Evolutionary conservation across 2,797 vertebrate genomes (phyloP).

Genomic region (Discoglossus pictus): DNA sequence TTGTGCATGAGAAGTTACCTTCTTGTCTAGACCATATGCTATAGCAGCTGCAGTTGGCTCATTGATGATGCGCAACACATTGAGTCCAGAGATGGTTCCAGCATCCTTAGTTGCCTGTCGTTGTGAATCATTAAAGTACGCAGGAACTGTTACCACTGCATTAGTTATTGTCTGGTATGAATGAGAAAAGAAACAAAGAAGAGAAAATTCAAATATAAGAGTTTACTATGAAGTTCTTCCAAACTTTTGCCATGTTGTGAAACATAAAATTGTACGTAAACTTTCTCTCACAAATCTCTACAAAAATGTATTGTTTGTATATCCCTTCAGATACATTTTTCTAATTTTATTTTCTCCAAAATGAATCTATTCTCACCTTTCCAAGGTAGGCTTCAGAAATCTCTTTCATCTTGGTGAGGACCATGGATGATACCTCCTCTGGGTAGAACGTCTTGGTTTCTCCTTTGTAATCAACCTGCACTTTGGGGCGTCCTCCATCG

Average conservation of each 20-base stretch:
- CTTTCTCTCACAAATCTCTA: too few relatives aligned
- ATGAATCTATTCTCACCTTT: slow-evolving; percentile 67
- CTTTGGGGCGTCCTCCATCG: slow-evolving; percentile 82
- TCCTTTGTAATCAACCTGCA: slow-evolving; percentile 88
- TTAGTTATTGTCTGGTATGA: slow-evolving; percentile 75
- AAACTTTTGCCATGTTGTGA: too few relatives aligned
- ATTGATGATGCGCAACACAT: slow-evolving; percentile 88
- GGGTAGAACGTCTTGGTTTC: slow-evolving; percentile 83
- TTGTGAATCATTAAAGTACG: slow-evolving; percentile 91
- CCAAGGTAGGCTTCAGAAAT: slow-evolving; percentile 88
- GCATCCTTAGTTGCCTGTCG: slow-evolving; percentile 91
- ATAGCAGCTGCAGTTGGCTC: slow-evolving; percentile 90
- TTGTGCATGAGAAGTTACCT: slow-evolving; percentile 58
- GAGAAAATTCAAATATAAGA: not conserved
- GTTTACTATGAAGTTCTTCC: too few relatives aligned
- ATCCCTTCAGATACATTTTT: too few relatives aligned
- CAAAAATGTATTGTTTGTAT: too few relatives aligned
- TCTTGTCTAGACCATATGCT: slow-evolving; percentile 87
- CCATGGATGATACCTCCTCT: slow-evolving; percentile 91
- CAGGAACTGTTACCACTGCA: slow-evolving; percentile 88
- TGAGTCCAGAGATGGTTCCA: slow-evolving; percentile 84
- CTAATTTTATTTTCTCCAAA: too few relatives aligned
- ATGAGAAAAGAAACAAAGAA: not conserved
- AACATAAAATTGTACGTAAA: too few relatives aligned
- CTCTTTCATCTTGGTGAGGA: slow-evolving; percentile 92